Evolutionary conservation across 2,113 vertebrate species (phyloP), one percentile per base, ranked within the genome.

Genomic region (Gavialis gangeticus): DNA sequence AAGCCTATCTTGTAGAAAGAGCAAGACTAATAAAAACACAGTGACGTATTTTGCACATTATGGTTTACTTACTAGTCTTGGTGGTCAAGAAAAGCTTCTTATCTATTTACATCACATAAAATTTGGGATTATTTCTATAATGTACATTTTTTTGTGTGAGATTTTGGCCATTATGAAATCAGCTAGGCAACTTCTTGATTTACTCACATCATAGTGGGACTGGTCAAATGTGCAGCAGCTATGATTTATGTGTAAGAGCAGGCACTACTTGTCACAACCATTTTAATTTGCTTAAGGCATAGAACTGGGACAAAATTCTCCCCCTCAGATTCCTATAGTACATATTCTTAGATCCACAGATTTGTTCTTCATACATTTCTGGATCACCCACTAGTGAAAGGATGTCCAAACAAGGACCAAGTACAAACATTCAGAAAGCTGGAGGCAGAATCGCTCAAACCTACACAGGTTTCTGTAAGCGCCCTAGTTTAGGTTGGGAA

Each of bases 1-100:
- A 92, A 34, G 8, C 87, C 80, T 75, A 79, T 84, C 79, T 59
- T 75, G 55, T 69, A 84, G n/a, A 77, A 89, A 89, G 18, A 95
- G 62, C 27, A 62, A 88, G n/a, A 28, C 66, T 77, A 62, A 75
- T 4, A 85, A 79, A 84, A 84, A 85, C 27, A 30, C n/a, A 84
- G 60, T 66, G 58, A 79, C 80, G 57, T 83, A 34, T 79, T 10
- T 84, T 1, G 1, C 66, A 54, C 77, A 82, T 89, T 82, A 81
- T 69, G 83, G 11, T 1, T 0, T 30, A 81, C 10, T 88, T 73
- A 77, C 69, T 89, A 37, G 3, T 24, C 91, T 63, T 92, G 0
- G 0, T 10, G 71, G 83, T 54, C n/a, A 75, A 89, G 84, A 89
- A 94, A 89, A 93, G 11, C 3, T 27, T 85, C 79, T 93, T 81